phyloP scores from a whole-genome alignment of 2,797 vertebrate species.

The Sardinella longiceps region DNA sequence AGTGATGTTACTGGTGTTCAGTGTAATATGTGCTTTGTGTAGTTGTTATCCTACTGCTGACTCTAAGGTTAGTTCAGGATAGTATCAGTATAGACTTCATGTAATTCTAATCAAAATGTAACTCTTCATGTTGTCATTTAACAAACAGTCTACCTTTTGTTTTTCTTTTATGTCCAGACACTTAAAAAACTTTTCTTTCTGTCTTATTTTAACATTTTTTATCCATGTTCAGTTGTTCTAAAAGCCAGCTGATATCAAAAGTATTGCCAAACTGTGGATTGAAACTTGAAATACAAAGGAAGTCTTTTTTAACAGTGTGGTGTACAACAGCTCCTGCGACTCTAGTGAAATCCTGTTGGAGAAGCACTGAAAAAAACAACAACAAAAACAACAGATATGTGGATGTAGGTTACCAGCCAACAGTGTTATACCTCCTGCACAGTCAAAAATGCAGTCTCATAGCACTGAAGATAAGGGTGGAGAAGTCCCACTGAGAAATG shows the following conservation, averaged over 20 bases:
- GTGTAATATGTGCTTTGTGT: conserved; percentile 70
- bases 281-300: conserved; percentile 76
- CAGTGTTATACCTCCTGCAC: conserved; percentile 46
- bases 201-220: conserved; percentile 65
- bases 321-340: not conserved
- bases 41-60: conserved; percentile 70
- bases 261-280: conserved; percentile 77
- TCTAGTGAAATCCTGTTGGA: not conserved
- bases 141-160: conserved; percentile 72
- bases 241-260: conserved; percentile 71
- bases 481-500: conserved; percentile 40
- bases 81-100: conserved; percentile 71
- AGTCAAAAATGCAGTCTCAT: conserved; percentile 37
- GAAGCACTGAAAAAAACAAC: conserved; percentile 31
- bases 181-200: conserved; percentile 68
- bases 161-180: conserved; percentile 57
- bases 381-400: conserved; percentile 40
- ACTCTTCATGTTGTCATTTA: conserved; percentile 69
- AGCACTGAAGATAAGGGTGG: conserved; percentile 48
- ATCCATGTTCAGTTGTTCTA: conserved; percentile 57
- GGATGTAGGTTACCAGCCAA: conserved; percentile 52
- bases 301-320: conserved; percentile 58
- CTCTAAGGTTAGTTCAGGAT: conserved; percentile 68
- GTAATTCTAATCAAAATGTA: conserved; percentile 72
- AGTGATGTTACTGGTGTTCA: conserved; percentile 65